Conservation (phyloP, 2,888 invertebrate species). For the Heliconius ethilla region DNA sequence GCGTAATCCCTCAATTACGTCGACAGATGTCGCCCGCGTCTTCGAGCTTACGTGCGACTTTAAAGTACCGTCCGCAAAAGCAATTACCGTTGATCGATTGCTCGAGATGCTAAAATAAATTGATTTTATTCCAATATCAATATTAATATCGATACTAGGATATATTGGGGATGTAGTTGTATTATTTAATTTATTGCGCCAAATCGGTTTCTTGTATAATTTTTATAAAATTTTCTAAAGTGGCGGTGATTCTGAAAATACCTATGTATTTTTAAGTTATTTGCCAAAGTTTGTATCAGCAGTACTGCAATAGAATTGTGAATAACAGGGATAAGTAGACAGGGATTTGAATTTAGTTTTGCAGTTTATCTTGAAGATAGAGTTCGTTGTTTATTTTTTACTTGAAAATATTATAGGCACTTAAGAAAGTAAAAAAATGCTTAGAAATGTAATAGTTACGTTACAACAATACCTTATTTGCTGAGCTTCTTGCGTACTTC, state of each 20-base stretch:
- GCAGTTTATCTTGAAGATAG: too few relatives aligned
- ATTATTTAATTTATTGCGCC: constrained; percentile 35
- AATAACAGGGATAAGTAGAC: too few relatives aligned
- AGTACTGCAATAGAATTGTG: neutral
- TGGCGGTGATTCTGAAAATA: neutral
- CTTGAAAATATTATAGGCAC: too few relatives aligned
- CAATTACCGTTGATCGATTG: constrained; percentile 72
- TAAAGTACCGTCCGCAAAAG: constrained; percentile 78
- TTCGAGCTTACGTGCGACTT: constrained; percentile 80
- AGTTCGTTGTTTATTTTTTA: too few relatives aligned
- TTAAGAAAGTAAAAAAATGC: too few relatives aligned
- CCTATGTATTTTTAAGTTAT: neutral
- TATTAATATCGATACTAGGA: constrained; percentile 30
- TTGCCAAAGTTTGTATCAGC: neutral
- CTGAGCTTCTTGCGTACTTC: neutral
- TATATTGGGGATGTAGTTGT: constrained; percentile 10
- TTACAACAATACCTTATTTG: neutral
- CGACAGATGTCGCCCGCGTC: constrained; percentile 83
- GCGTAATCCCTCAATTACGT: constrained; percentile 86
- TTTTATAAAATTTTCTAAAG: constrained; percentile 31
- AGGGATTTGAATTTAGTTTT: too few relatives aligned
- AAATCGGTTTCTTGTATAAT: constrained; percentile 41
- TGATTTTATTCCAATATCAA: constrained; percentile 50
- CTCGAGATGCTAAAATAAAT: constrained; percentile 51
- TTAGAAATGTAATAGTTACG: too few relatives aligned